Conservation (phyloP, 2,113 vertebrate genomes). For the Engystomops pustulosus region DNA sequence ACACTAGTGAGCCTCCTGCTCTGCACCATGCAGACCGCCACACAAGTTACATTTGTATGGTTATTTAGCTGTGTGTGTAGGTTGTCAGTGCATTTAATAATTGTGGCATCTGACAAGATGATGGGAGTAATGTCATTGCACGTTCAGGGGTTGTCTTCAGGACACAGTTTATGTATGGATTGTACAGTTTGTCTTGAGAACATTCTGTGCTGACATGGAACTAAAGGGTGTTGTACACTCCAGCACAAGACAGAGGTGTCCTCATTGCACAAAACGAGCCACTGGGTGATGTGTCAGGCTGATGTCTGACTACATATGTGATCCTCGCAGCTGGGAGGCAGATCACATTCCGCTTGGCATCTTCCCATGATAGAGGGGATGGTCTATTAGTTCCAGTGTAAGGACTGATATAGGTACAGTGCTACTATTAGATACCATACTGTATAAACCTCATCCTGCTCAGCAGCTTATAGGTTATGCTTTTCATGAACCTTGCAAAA, state of each 20-base stretch:
- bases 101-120: background rate
- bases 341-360: conserved; percentile 33
- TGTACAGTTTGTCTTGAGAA: conserved; percentile 18
- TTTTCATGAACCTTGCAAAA: background rate
- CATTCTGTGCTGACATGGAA: conserved; percentile 7
- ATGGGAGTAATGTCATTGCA: background rate
- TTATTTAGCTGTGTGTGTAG: background rate
- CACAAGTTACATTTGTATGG: background rate
- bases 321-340: conserved; percentile 42
- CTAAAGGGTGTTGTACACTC: conserved; percentile 34
- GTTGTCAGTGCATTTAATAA: background rate
- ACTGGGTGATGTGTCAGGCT: conserved; percentile 46
- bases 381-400: background rate
- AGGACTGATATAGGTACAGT: no score
- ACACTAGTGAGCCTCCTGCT: no score
- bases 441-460: background rate
- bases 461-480: no score
- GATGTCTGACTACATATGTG: conserved; percentile 47
- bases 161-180: background rate
- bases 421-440: background rate
- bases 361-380: conserved; percentile 19
- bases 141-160: background rate
- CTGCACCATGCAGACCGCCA: no score
- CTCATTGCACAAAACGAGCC: conserved; percentile 30
- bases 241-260: conserved; percentile 20